These are phyloP conservation scores for Corvus hawaiiensis DNA, from an alignment of 2,113 vertebrate species.

Conservation along the genomic window DNA sequence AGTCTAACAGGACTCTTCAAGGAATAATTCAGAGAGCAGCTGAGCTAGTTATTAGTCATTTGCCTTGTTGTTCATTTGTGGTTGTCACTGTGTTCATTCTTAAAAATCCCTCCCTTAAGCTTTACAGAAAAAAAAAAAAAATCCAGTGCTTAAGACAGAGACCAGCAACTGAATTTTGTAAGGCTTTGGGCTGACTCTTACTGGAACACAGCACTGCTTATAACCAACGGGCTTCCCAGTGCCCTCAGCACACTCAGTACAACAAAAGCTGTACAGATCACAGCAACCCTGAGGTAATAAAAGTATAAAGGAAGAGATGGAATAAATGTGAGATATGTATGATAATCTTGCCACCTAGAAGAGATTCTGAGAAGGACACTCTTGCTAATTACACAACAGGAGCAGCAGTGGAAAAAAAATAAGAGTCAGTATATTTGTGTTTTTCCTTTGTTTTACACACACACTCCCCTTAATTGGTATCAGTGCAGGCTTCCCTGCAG, in stretches of 20 bases:
- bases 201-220: background rate
- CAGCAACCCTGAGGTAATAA: constrained; percentile 44
- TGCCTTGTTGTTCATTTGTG: background rate
- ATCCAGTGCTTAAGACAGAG: constrained; percentile 32
- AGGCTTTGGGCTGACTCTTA: constrained; percentile 30
- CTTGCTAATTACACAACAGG: constrained; percentile 54
- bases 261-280: background rate
- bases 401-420: constrained; percentile 42
- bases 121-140: background rate
- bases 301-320: background rate
- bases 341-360: constrained; percentile 3
- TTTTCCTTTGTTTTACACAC: constrained; percentile 42
- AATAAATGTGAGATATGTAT: background rate
- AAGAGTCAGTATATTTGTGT: constrained; percentile 16
- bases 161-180: constrained; percentile 36
- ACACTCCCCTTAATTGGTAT: background rate
- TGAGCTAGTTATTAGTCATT: background rate
- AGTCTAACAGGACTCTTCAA: background rate
- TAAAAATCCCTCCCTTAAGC: background rate
- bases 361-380: constrained; percentile 21
- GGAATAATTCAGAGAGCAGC: background rate
- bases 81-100: background rate
- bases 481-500: background rate
- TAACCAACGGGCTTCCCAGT: background rate
- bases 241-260: background rate